Percentiles rank a stretch among this genome's conserved stretches.
phyloP scores from a whole-genome alignment of 1,140 invertebrate species.

The Octopus bimaculoides region DNA sequence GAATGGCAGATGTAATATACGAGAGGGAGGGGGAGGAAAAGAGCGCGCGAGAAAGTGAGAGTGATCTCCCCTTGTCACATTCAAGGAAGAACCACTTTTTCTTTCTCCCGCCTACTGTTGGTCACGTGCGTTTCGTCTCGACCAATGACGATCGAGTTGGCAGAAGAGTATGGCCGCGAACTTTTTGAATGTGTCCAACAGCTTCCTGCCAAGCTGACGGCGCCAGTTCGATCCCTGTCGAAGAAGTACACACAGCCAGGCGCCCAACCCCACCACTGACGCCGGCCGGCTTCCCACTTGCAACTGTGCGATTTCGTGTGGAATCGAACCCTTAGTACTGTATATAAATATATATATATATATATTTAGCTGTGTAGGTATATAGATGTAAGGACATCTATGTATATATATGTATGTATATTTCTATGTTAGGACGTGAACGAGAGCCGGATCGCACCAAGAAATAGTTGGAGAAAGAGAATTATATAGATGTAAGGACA shows the following conservation, averaged over 20 bases:
- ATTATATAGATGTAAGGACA: too few species aligned
- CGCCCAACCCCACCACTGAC: not conserved
- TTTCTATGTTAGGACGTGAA: too few species aligned
- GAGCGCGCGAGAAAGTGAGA: not conserved
- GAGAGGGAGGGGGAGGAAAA: not conserved
- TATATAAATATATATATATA: too few species aligned
- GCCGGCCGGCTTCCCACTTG: not conserved
- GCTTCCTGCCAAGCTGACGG: not conserved
- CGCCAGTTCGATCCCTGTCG: not conserved
- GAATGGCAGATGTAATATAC: not conserved
- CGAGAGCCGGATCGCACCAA: too few species aligned
- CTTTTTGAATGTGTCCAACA: not conserved
- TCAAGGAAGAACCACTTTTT: not conserved
- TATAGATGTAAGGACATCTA: too few species aligned
- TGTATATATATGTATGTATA: too few species aligned
- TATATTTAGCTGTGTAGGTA: too few species aligned
- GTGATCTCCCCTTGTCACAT: not conserved
- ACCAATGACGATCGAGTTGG: not conserved
- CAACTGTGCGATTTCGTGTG: too few species aligned
- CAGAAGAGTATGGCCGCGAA: not conserved
- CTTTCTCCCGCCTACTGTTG: not conserved
- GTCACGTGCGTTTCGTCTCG: not conserved
- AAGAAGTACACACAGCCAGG: not conserved
- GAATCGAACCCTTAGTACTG: too few species aligned
- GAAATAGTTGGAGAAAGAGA: too few species aligned